Conservation (phyloP, 2,797 vertebrate species). For the Enteromius treurensis region DNA sequence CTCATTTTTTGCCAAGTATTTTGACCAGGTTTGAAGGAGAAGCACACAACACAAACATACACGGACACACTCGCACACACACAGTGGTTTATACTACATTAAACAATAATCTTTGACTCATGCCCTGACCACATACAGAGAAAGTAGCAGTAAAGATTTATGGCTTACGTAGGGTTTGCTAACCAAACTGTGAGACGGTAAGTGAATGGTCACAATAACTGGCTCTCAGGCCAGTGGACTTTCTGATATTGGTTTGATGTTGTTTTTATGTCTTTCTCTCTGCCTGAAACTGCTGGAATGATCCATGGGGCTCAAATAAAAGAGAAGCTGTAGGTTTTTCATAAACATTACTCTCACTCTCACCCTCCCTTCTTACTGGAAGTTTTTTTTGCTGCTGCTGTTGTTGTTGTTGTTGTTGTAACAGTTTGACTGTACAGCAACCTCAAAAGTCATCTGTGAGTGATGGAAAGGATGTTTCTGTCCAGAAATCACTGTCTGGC, state of each 20-base stretch:
- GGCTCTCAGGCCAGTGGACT: conserved; percentile 30
- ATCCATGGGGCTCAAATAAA: conserved; percentile 58
- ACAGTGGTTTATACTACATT: conserved; percentile 44
- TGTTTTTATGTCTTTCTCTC: conserved; percentile 57
- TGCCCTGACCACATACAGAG: conserved; percentile 55
- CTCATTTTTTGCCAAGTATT: conserved; percentile 12
- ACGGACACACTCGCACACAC: conserved; percentile 17
- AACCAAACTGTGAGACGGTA: conserved; percentile 50
- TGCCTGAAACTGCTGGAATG: conserved; percentile 55
- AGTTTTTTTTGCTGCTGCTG: conserved; percentile 3
- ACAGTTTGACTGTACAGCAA: conserved; percentile 39
- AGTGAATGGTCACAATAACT: conserved; percentile 50
- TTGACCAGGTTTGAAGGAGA: conserved; percentile 16
- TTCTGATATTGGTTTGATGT: conserved; percentile 50
- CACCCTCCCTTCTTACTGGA: conserved; percentile 18
- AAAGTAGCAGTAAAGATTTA: conserved; percentile 54
- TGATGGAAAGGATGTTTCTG: conserved; percentile 38
- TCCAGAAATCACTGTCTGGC: conserved; percentile 29
- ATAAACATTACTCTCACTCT: conserved; percentile 31
- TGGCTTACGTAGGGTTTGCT: conserved; percentile 48
- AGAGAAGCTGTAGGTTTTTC: conserved; percentile 49
- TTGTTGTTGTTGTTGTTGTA: conserved; percentile 26
- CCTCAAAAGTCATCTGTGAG: conserved; percentile 26
- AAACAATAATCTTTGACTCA: conserved; percentile 48
- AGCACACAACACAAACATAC: conserved; percentile 23